Evolutionary conservation across 2,113 vertebrate genomes (phyloP).

Genomic region (Muntiacus muntjak): DNA sequence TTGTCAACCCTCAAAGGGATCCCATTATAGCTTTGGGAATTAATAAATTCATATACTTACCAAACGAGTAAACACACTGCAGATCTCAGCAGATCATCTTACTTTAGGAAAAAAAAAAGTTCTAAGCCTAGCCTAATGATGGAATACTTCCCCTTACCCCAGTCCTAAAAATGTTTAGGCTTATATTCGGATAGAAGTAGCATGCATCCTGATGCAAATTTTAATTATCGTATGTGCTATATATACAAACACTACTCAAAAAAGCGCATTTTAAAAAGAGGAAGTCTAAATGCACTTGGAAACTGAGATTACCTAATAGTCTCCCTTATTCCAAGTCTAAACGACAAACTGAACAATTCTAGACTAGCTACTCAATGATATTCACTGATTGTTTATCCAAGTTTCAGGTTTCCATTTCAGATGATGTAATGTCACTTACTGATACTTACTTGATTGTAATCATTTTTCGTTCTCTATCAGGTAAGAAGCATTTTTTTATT

Average conservation of each 20-base stretch:
- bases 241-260: background rate
- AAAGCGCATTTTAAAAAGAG: background rate
- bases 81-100: background rate
- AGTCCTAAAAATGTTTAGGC: background rate
- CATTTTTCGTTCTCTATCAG: conserved; percentile 90
- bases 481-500: conserved; percentile 86
- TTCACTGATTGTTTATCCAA: background rate
- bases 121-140: background rate
- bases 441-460: conserved; percentile 91
- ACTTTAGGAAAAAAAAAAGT: background rate
- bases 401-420: background rate
- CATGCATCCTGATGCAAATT: background rate
- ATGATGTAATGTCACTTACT: background rate
- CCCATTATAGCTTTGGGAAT: background rate
- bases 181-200: background rate
- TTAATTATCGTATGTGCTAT: background rate
- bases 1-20: background rate
- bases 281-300: background rate
- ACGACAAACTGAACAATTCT: background rate
- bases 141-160: background rate
- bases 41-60: background rate
- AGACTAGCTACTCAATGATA: background rate
- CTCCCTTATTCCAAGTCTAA: background rate
- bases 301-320: background rate
- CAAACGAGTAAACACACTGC: background rate